phyloP scores from a whole-genome alignment of 2,888 invertebrate species.

The Himalopsyche japonica region DNA sequence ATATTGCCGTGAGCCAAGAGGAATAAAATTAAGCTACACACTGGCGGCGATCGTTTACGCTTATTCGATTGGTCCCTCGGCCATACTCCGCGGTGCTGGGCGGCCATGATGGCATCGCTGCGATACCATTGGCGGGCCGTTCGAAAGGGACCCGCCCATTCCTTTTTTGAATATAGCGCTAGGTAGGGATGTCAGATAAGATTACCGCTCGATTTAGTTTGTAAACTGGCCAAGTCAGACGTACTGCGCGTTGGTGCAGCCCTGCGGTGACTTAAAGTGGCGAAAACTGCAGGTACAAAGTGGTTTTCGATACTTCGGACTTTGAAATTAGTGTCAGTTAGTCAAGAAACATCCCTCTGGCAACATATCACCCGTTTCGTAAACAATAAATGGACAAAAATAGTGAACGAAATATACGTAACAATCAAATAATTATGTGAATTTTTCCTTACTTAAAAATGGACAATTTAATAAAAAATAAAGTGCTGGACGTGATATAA shows the following conservation, averaged over 20 bases:
- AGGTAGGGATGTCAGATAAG: neutral
- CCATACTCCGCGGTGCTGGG: slow-evolving; percentile 7
- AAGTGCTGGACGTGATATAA: neutral
- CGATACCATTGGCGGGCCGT: slow-evolving; percentile 5
- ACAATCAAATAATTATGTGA: neutral
- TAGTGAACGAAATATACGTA: neutral
- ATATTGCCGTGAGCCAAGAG: slow-evolving; percentile 27
- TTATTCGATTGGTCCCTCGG: slow-evolving; percentile 8
- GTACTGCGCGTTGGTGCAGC: neutral
- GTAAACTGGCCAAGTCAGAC: neutral
- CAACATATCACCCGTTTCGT: neutral
- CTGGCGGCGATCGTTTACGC: slow-evolving; percentile 20
- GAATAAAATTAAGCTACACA: slow-evolving; percentile 23
- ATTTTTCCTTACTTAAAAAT: neutral
- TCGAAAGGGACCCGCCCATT: slow-evolving; percentile 5
- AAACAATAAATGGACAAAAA: no score
- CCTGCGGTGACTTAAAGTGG: neutral
- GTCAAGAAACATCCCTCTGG: neutral
- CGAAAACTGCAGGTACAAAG: neutral
- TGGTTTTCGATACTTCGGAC: neutral
- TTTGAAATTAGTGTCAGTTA: neutral
- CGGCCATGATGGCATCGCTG: slow-evolving; percentile 27
- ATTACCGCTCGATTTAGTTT: neutral
- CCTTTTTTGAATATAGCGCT: neutral
- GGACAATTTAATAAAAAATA: neutral